Conservation (phyloP, 2,797 vertebrate genomes). For the Sebastes wilsoni region DNA sequence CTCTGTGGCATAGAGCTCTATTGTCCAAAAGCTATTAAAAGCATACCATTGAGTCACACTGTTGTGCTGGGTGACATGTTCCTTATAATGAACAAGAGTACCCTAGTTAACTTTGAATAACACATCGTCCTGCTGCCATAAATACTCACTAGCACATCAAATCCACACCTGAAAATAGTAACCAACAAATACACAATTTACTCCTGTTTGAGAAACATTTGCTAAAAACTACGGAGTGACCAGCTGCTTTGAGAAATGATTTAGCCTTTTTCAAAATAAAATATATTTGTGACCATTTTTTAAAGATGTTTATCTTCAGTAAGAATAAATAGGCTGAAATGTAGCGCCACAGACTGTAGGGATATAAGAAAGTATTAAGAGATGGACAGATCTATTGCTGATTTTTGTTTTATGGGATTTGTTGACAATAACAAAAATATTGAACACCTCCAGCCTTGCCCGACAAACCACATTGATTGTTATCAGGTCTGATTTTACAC, state of each 20-base stretch:
- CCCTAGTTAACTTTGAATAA: not conserved
- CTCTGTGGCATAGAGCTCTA: not conserved
- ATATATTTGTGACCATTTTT: not conserved
- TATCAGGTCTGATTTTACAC: not conserved
- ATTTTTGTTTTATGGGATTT: not conserved
- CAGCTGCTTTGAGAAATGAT: not conserved
- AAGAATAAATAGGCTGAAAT: not conserved
- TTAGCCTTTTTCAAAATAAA: not conserved
- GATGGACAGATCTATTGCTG: not conserved
- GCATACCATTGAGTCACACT: not conserved
- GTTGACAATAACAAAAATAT: not conserved
- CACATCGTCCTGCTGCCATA: not conserved
- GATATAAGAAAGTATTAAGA: not conserved
- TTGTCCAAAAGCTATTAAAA: not conserved
- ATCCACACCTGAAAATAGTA: not conserved
- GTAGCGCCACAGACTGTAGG: not conserved
- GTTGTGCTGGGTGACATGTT: not conserved
- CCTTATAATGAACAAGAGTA: not conserved
- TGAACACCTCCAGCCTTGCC: not conserved
- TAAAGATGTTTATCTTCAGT: not conserved
- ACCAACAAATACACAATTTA: not conserved
- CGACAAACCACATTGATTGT: not conserved
- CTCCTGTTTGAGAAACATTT: not conserved
- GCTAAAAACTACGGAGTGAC: too few species aligned
- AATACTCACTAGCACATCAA: not conserved